Percentiles rank a stretch among this genome's conserved stretches.
phyloP scores from a whole-genome alignment of 35 echinoderm and acorn worm genomes.

The Apostichopus japonicus region DNA sequence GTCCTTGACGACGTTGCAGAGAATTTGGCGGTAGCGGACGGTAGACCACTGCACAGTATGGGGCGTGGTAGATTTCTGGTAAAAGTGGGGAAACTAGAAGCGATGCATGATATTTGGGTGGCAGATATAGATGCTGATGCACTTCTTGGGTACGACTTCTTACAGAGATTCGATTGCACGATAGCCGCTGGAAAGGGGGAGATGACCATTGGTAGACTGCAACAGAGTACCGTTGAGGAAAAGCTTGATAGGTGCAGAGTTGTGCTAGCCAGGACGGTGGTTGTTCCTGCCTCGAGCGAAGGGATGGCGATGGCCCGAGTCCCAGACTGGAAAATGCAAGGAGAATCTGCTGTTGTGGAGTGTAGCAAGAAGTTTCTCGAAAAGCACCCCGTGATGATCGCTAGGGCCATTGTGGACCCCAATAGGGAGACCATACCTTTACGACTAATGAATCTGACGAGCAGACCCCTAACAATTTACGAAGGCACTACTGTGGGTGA shows the following conservation, averaged over 20 bases:
- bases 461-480: no score
- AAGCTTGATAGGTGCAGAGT: no score
- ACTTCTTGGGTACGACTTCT: neutral
- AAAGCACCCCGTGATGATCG: conserved; percentile 4
- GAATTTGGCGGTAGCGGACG: conserved; percentile 2
- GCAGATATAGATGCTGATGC: neutral
- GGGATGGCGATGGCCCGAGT: neutral
- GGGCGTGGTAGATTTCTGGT: conserved; percentile 10
- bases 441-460: no score
- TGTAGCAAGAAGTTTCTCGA: conserved; percentile 15
- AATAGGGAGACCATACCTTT: neutral
- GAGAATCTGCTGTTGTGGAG: neutral
- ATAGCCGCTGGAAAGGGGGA: no score
- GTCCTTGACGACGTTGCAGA: neutral
- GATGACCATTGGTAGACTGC: no score
- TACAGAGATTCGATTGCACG: no score
- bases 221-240: no score
- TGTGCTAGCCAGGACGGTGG: no score
- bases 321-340: neutral
- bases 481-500: conserved; percentile 30
- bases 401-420: conserved; percentile 24
- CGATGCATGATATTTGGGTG: conserved; percentile 37
- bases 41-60: neutral
- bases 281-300: no score
- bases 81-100: neutral